Evolutionary conservation across 2,797 vertebrate species (phyloP).

Genomic region (Phrynocephalus forsythii): DNA sequence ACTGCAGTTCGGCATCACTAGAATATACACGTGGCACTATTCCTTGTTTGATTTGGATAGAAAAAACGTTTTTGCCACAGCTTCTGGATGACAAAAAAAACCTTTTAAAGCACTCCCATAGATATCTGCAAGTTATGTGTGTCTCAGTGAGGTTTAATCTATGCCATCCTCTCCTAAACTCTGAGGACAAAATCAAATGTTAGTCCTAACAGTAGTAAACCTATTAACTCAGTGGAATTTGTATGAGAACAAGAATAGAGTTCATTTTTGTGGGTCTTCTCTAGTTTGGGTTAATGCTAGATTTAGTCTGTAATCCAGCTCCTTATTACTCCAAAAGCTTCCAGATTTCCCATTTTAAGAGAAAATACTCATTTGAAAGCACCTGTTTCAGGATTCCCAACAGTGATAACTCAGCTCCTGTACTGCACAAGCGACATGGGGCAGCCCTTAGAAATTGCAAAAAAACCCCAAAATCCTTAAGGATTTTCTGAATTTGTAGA

Average conservation of each 20-base stretch:
- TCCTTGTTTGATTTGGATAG: background rate
- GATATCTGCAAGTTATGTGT: background rate
- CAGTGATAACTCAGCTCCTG: background rate
- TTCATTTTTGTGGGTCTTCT: too few species aligned
- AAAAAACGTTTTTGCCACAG: background rate
- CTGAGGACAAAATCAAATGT: too few species aligned
- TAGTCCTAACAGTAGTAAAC: too few species aligned
- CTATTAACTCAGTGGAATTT: too few species aligned
- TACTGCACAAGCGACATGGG: background rate
- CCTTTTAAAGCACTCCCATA: background rate
- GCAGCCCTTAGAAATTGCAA: background rate
- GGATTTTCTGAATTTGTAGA: background rate
- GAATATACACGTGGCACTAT: background rate
- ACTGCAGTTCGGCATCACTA: background rate
- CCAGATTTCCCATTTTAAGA: background rate
- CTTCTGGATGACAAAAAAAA: background rate
- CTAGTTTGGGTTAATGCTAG: too few species aligned
- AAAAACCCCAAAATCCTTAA: too few species aligned
- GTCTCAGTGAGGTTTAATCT: background rate
- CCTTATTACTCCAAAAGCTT: background rate
- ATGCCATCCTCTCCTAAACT: background rate
- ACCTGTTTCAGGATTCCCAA: background rate
- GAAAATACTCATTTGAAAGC: background rate
- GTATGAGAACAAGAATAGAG: too few species aligned
- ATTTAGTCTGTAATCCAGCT: too few species aligned